Percentiles rank a stretch among this genome's conserved stretches.
Conservation (phyloP, 2,113 vertebrate species). For the Poicephalus gulielmi region DNA sequence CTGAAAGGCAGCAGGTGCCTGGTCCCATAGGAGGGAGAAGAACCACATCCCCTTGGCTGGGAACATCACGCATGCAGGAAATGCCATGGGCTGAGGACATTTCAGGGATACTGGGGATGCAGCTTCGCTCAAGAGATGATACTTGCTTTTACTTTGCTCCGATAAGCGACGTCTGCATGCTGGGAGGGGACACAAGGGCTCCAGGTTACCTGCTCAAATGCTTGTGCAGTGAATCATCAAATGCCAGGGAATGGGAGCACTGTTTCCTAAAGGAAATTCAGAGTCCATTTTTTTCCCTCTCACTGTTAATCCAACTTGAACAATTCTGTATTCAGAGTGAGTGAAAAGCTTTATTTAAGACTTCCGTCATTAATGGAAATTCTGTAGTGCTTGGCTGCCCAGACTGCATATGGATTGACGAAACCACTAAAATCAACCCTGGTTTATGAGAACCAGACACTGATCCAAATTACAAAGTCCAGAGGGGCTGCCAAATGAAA, state of each 20-base stretch:
- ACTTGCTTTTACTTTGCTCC: background rate
- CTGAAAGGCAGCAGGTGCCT: background rate
- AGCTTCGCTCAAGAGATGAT: background rate
- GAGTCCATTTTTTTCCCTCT: background rate
- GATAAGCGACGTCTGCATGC: accelerated
- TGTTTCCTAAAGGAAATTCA: background rate
- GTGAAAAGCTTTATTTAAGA: background rate
- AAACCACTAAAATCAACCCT: background rate
- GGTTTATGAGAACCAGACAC: background rate
- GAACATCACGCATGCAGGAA: accelerated
- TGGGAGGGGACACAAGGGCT: background rate
- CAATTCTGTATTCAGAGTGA: background rate
- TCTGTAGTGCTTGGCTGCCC: background rate
- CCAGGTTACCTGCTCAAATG: background rate
- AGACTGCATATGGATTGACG: background rate
- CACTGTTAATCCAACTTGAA: background rate
- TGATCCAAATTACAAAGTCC: background rate
- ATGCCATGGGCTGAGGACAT: background rate
- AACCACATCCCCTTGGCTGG: background rate
- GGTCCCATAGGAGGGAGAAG: background rate
- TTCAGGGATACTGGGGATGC: background rate
- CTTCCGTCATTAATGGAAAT: background rate
- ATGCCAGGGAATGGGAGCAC: background rate
- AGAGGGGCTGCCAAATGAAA: background rate
- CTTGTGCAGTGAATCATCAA: background rate